Evolutionary conservation across 2,797 vertebrate species (phyloP).

Genomic region (Channa striata): DNA sequence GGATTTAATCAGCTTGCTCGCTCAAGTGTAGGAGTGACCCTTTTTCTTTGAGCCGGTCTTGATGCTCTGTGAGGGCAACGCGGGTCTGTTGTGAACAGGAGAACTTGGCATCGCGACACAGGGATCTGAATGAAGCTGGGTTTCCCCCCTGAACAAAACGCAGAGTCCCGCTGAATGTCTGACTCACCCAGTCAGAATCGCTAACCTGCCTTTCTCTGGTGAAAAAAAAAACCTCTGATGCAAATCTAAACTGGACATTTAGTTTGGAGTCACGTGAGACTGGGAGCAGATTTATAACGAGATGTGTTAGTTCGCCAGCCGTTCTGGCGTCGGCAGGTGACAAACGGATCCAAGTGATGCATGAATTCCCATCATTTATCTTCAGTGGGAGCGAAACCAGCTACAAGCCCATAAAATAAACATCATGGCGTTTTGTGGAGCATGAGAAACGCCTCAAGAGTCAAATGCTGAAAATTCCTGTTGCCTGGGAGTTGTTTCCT

Average conservation of each 20-base stretch:
- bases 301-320: too few relatives aligned
- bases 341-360: neutral
- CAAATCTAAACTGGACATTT: neutral
- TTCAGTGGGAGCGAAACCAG: neutral
- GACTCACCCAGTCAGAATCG: constrained; percentile 2
- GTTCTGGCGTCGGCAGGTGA: neutral
- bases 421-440: neutral
- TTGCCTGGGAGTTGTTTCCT: neutral
- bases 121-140: constrained; percentile 25
- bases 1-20: constrained; percentile 25
- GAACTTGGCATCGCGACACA: neutral
- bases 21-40: constrained; percentile 17
- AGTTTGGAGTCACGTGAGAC: neutral
- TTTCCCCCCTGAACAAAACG: constrained; percentile 4
- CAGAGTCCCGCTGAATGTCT: constrained; percentile 27
- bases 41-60: constrained; percentile 8
- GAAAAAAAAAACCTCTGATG: neutral
- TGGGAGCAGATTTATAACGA: neutral
- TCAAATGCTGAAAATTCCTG: neutral
- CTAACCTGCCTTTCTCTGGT: neutral
- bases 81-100: neutral
- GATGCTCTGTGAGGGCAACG: constrained; percentile 1
- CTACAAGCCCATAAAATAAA: neutral
- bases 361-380: neutral
- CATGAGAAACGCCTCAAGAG: neutral